phyloP scores from a whole-genome alignment of 1,140 invertebrate genomes.

The Probaryconus sp. region DNA sequence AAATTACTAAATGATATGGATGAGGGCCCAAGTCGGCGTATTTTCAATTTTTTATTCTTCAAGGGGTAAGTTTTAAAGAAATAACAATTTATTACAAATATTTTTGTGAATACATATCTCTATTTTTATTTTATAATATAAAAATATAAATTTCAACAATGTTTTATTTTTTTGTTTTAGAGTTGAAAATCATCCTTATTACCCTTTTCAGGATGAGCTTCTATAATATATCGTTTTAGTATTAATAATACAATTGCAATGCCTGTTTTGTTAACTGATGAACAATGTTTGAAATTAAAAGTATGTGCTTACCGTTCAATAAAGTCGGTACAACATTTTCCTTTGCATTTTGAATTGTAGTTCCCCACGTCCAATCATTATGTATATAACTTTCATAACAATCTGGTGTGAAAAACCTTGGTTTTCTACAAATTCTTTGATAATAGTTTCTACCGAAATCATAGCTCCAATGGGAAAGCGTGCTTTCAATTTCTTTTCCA shows the following conservation, averaged over 20 bases:
- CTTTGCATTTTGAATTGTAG: slow-evolving; percentile 96
- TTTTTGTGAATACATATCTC: no score
- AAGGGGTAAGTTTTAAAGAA: slow-evolving; percentile 74
- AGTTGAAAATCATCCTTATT: slow-evolving; percentile 79
- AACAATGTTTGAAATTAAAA: slow-evolving; percentile 38
- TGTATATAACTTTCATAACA: slow-evolving; percentile 93
- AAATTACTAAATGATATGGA: slow-evolving; percentile 78
- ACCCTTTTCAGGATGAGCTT: slow-evolving; percentile 77
- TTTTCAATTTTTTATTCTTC: slow-evolving; percentile 80
- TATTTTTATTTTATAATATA: neutral
- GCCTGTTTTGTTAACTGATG: slow-evolving; percentile 23
- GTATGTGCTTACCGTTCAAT: slow-evolving; percentile 74
- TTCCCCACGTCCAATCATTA: slow-evolving; percentile 96
- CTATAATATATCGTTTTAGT: slow-evolving; percentile 30
- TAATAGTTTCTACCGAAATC: slow-evolving; percentile 95
- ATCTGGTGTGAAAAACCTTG: slow-evolving; percentile 95
- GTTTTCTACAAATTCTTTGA: slow-evolving; percentile 92
- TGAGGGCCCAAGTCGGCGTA: slow-evolving; percentile 78
- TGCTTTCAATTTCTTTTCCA: slow-evolving; percentile 97
- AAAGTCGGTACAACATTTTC: slow-evolving; percentile 97
- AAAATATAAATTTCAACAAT: neutral
- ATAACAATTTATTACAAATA: slow-evolving; percentile 12
- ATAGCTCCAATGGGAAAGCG: slow-evolving; percentile 97
- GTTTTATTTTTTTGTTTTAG: slow-evolving; percentile 63
- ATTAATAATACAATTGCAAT: slow-evolving; percentile 9